A percentile compares a stretch with the other conserved stretches of the same genome.
Conservation (phyloP, 2,888 invertebrate genomes). For the Bedellia somnulentella region DNA sequence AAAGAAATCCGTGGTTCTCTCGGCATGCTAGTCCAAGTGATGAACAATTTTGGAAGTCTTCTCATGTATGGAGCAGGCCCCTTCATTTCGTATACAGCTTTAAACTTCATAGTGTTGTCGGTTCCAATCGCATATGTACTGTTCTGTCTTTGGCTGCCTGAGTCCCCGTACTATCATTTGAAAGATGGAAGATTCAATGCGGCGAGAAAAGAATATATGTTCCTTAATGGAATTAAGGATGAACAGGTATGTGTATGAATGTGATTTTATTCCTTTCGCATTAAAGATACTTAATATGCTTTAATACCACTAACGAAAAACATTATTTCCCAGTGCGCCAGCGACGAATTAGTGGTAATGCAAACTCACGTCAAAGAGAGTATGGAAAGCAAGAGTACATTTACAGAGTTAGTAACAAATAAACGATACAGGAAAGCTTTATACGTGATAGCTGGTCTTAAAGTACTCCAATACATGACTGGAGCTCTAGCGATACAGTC, state of each 20-base stretch:
- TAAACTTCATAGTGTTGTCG: constrained; percentile 41
- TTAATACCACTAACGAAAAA: neutral
- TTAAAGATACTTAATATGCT: neutral
- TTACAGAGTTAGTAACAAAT: constrained; percentile 50
- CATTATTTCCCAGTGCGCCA: constrained; percentile 27
- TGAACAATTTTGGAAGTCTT: constrained; percentile 46
- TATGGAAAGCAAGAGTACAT: constrained; percentile 51
- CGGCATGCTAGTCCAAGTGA: constrained; percentile 49
- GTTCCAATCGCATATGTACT: constrained; percentile 49
- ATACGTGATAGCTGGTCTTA: constrained; percentile 52
- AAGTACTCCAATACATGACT: constrained; percentile 62
- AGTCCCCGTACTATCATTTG: constrained; percentile 64
- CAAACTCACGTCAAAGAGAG: constrained; percentile 47
- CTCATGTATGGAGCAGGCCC: constrained; percentile 47
- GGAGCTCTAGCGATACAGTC: constrained; percentile 63
- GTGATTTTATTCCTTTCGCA: neutral
- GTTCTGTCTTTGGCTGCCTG: constrained; percentile 60
- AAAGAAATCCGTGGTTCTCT: constrained; percentile 49
- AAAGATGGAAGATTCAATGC: constrained; percentile 47
- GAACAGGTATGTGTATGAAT: constrained; percentile 24
- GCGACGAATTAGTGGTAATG: constrained; percentile 32
- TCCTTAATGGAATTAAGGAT: constrained; percentile 40
- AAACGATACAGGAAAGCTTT: constrained; percentile 51
- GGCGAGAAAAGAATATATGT: constrained; percentile 40
- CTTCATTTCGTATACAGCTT: constrained; percentile 39